Base-by-base conservation (phyloP, 1,140 invertebrate genomes). In the Listronotus bonariensis region DNA sequence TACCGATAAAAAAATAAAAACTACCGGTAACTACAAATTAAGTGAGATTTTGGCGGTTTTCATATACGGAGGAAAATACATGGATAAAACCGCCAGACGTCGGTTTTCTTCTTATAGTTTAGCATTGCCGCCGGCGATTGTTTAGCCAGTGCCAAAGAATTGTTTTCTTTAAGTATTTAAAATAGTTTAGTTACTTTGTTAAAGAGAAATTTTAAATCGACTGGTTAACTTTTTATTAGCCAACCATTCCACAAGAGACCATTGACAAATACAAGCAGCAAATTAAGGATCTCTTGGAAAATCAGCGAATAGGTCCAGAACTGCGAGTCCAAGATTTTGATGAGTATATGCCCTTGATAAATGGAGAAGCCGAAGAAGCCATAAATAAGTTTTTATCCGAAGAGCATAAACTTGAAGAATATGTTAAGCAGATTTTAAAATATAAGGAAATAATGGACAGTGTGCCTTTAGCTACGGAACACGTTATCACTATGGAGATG, bases 331-430 rank as follows among this genome's bases (percentile, higher is more conserved):
- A 87, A 74, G 88, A 92, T 76, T 93, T 93, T 76, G 91, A 94
- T 75, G 87, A 90, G 68, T 95, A 93, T 72, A 83, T 89, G 42
- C 87, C 85, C 74, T 80, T 96, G 0, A 88, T 96, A 36, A 91
- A 91, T 72, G 88, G 88, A 61, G 83, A 88, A 65, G 77, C 81
- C 65, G 60, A 77, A 32, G 79, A 83, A 36, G 80, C 86, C 68
- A 83, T 95, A 0, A 81, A 85, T 4, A 75, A 79, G 38, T 95
- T 96, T 73, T 79, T 95, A 65, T 81, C 83, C 17, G 80, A 83
- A 11, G 70, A 87, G 9, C 85, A 84, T 6, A 81, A 82, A 0
- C 91, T 93, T 58, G 84, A 92, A 17, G 84, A 89, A 66, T 91
- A 86, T 70, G 82, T 82, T 31, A 79, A 81, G 11, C 78, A 88